Evolutionary conservation across 1,140 invertebrate species (phyloP).

Genomic region (Chrysoperla carnea): DNA sequence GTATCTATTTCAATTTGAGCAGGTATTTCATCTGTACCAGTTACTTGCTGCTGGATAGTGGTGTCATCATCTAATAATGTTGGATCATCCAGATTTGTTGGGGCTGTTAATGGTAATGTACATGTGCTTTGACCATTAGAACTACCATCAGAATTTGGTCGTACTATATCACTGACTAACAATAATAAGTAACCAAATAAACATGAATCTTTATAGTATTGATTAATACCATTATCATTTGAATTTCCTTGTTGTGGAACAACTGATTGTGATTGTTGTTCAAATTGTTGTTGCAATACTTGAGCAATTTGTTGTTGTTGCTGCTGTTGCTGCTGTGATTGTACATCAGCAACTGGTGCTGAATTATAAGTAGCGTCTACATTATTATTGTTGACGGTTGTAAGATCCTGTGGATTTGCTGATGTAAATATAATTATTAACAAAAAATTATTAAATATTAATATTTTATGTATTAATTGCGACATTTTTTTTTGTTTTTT

Average conservation of each 20-base stretch:
- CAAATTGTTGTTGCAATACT: constrained; percentile 3
- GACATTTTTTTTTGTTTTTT: no score
- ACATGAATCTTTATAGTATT: no score
- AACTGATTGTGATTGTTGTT: constrained; percentile 2
- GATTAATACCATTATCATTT: no score
- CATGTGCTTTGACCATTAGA: no score
- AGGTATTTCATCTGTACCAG: not conserved
- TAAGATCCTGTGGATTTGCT: not conserved
- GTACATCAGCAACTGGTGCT: constrained; percentile 2
- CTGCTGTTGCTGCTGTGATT: constrained; percentile 12
- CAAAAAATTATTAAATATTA: not conserved
- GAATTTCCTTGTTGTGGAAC: not conserved
- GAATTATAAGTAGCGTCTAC: constrained; percentile 1
- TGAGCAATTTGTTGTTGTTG: constrained; percentile 10
- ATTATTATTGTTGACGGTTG: not conserved
- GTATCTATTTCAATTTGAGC: not conserved
- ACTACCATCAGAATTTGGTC: no score
- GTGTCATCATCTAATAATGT: no score
- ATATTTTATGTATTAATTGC: no score
- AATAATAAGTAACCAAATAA: constrained; percentile 1
- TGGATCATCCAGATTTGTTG: no score
- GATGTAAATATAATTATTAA: no score
- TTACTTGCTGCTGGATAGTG: no score
- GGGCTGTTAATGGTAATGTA: not conserved
- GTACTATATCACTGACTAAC: no score